Percentiles rank a stretch among this genome's conserved stretches.
These are phyloP conservation scores for Eristalinus aeneus DNA, from an alignment of 2,888 invertebrate species.

Conservation along the genomic window DNA sequence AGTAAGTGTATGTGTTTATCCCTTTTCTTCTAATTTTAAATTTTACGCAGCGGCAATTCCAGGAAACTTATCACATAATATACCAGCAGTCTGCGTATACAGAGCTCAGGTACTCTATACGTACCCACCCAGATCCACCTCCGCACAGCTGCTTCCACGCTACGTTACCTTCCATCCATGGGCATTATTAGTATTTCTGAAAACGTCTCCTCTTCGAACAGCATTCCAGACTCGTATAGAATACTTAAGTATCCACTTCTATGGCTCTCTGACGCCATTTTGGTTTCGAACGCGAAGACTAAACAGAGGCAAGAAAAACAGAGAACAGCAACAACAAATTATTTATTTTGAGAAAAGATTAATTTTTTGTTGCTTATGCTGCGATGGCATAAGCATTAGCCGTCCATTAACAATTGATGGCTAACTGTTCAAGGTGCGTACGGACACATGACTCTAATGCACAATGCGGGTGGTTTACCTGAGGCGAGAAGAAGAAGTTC, in stretches of 20 bases:
- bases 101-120: conserved; percentile 23
- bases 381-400: background rate
- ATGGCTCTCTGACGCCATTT: conserved; percentile 66
- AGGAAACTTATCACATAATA: conserved; percentile 56
- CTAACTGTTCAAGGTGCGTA: conserved; percentile 70
- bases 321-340: conserved; percentile 19
- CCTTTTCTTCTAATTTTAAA: conserved; percentile 60
- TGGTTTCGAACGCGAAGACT: conserved; percentile 54
- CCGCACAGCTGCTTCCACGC: conserved; percentile 57
- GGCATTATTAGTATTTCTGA: conserved; percentile 69
- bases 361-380: conserved; percentile 50
- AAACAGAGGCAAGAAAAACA: conserved; percentile 5
- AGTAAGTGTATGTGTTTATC: conserved; percentile 38
- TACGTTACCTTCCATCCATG: conserved; percentile 61
- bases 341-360: conserved; percentile 68
- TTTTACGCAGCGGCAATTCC: conserved; percentile 63
- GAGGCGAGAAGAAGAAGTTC: conserved; percentile 28
- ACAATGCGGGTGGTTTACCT: conserved; percentile 48
- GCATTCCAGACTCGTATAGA: conserved; percentile 67
- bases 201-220: conserved; percentile 67
- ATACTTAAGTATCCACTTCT: conserved; percentile 66
- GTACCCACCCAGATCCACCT: conserved; percentile 58
- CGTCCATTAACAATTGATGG: conserved; percentile 66
- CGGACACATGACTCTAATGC: conserved; percentile 61
- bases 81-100: conserved; percentile 16